Conservation (phyloP, 2,888 invertebrate genomes). For the Acanthosoma haemorrhoidale region DNA sequence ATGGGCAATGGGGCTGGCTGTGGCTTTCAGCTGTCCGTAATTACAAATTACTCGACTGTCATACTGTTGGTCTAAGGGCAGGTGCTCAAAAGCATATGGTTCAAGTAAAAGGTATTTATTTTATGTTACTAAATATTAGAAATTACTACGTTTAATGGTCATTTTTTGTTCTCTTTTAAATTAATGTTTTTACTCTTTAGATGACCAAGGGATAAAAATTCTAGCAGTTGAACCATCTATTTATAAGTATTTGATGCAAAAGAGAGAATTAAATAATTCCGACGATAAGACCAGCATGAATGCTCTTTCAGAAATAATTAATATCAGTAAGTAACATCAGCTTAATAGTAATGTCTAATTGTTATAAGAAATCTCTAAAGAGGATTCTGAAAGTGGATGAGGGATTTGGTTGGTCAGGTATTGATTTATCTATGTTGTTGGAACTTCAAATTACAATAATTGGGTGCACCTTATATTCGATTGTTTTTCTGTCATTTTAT, state of each 20-base stretch:
- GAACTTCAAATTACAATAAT: too few relatives aligned
- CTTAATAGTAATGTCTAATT: background rate
- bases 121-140: too few relatives aligned
- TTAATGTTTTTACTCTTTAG: slow-evolving; percentile 43
- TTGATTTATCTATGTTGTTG: background rate
- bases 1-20: slow-evolving; percentile 97
- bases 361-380: too few relatives aligned
- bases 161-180: background rate
- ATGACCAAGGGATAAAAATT: slow-evolving; percentile 64
- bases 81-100: slow-evolving; percentile 72
- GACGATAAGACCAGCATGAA: slow-evolving; percentile 29
- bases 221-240: slow-evolving; percentile 74
- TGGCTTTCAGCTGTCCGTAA: slow-evolving; percentile 75
- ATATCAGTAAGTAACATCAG: slow-evolving; percentile 33
- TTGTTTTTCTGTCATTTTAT: too few relatives aligned
- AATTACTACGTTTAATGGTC: background rate
- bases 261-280: slow-evolving; percentile 47
- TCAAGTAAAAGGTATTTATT: slow-evolving; percentile 54
- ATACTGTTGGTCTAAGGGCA: slow-evolving; percentile 56
- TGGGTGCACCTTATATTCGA: too few relatives aligned
- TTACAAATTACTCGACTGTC: slow-evolving; percentile 53
- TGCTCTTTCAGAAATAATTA: slow-evolving; percentile 29
- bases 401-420: too few relatives aligned
- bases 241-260: slow-evolving; percentile 63
- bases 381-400: too few relatives aligned